phyloP scores from a whole-genome alignment of 2,888 invertebrate species.

The Pyrocoelia pectoralis region DNA sequence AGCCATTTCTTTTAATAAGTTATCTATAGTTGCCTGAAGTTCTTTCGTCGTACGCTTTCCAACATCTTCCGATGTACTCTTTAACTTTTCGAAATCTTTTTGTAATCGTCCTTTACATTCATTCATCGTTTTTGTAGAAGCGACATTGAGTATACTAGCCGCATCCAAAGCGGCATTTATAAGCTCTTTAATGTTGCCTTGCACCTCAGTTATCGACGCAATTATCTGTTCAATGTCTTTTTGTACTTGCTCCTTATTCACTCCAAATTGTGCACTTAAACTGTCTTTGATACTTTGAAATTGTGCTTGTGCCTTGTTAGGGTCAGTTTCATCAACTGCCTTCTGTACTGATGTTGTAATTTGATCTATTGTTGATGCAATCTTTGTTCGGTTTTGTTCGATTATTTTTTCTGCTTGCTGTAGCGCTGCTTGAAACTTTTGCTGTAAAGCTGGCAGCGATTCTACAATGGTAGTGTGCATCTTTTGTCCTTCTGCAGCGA shows the following conservation, averaged over 20 bases:
- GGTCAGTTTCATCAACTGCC: background rate
- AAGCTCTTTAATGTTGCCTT: background rate
- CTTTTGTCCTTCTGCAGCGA: background rate
- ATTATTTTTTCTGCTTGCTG: background rate
- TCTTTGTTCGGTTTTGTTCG: background rate
- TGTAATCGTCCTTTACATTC: background rate
- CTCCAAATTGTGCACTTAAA: background rate
- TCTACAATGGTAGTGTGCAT: background rate
- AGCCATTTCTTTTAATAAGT: background rate
- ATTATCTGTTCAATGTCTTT: background rate
- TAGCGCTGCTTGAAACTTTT: background rate
- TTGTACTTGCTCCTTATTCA: background rate
- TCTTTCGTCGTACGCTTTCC: too few species aligned
- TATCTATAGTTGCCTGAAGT: background rate
- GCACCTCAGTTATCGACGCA: background rate
- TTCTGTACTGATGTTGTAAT: background rate
- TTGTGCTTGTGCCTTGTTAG: background rate
- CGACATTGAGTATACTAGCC: background rate
- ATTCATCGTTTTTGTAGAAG: background rate
- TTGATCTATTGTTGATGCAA: background rate
- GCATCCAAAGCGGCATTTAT: background rate
- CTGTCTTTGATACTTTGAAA: background rate
- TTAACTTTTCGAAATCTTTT: background rate
- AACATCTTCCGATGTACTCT: background rate
- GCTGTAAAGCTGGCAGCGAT: background rate